Base-by-base conservation (phyloP, 1,140 invertebrate genomes). In the Artemia franciscana region DNA sequence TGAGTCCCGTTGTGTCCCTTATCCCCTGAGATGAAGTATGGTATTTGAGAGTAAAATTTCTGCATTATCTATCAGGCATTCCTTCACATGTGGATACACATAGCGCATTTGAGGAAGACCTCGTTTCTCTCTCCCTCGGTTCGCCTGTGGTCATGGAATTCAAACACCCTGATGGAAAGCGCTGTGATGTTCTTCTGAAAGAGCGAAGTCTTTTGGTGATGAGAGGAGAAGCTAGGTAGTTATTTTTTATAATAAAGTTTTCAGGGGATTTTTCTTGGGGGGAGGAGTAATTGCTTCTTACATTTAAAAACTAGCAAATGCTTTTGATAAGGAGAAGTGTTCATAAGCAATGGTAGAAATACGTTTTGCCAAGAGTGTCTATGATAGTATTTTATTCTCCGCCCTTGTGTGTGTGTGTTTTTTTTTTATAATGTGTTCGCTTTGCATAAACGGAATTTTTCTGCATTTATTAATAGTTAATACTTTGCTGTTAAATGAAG, bases 51-150 rank as follows among this genome's bases (percentile, higher is more conserved):
- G 5, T 61, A 26, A 18, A 0, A 5, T 21, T 64, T 63, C 2
- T 15, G 65, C 2, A 28, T 39, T 62, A 39, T 24, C 59, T 58
- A 63, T 56, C 71, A 88, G 90, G 91, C 24, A 97, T 97, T 68
- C 91, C 92, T 60, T 79, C 84, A 1, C 93, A 98, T 76, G 81
- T 94, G n/a, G 93, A 98, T 69, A 94, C 88, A 0, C 89, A 93
- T 70, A 90, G 88, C 73, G 83, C 87, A 3, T 98, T 96, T 76
- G 84, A 88, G 68, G 83, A 87, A 70, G 84, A 83, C 21, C 88
- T 98, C 65, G 69, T 95, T 23, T 91, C 88, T 5, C 68, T 98
- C 0, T 94, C 89, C 24, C 75, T 96, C n/a, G 81, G 83, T 28
- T 84, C 87, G n/a, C 75, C 82, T 63, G 81, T 84, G 58, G 77